Conservation (phyloP, 1,140 invertebrate species). For the Zelostemma sp. region DNA sequence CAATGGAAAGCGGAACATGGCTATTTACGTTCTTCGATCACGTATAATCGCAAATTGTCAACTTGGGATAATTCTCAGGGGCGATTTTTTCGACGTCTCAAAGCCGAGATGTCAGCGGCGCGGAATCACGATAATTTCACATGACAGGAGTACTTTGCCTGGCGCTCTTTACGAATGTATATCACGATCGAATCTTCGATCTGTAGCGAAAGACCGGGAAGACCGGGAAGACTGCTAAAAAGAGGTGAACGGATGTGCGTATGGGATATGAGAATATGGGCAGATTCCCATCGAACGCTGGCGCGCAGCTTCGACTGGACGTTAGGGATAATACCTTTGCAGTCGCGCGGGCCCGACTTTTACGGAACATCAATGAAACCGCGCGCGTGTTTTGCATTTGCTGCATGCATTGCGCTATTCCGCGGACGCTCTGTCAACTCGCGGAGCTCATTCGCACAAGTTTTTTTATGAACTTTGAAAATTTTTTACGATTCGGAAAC, state of each 20-base stretch:
- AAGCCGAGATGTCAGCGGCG: conserved; percentile 7
- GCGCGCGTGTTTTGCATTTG: conserved; percentile 52
- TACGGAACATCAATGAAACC: conserved; percentile 55
- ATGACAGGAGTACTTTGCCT: neutral
- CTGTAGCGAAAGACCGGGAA: conserved; percentile 30
- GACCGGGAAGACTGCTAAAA: conserved; percentile 18
- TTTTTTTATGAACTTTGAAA: no score
- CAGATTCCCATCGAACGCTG: conserved; percentile 51
- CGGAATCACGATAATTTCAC: conserved; percentile 10
- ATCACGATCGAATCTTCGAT: conserved; percentile 23
- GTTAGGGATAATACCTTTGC: conserved; percentile 51
- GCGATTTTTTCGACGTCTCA: no score
- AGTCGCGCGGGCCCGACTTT: conserved; percentile 48
- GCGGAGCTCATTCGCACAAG: conserved; percentile 4
- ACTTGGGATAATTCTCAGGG: neutral
- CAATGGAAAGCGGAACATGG: no score
- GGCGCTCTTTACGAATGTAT: conserved; percentile 15
- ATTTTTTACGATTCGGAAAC: no score
- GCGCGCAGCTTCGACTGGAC: conserved; percentile 42
- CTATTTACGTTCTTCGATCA: no score
- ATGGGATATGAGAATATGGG: conserved; percentile 52
- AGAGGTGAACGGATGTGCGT: conserved; percentile 41
- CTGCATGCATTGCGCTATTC: conserved; percentile 34
- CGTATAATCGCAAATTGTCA: no score
- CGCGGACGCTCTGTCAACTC: conserved; percentile 8